A percentile compares a stretch with the other conserved stretches of the same genome.
Evolutionary conservation across 2,113 vertebrate species (phyloP).

Genomic region (Cairina moschata): DNA sequence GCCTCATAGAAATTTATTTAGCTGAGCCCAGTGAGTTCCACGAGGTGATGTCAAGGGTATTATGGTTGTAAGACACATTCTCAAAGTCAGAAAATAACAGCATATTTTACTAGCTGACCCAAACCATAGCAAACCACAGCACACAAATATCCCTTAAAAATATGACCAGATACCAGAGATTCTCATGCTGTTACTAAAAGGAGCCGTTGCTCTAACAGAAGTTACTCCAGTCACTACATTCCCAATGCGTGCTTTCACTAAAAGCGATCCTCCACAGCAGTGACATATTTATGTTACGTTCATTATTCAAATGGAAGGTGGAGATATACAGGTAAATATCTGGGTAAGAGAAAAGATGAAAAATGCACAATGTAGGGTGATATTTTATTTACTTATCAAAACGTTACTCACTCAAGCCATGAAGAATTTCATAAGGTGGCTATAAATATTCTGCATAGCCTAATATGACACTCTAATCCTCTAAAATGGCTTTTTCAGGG

Average conservation of each 20-base stretch:
- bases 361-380: background rate
- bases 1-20: background rate
- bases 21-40: background rate
- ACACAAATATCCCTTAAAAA: background rate
- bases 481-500: background rate
- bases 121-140: background rate
- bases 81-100: background rate
- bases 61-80: background rate
- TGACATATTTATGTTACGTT: background rate
- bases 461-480: background rate
- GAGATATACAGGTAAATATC: background rate
- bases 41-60: background rate
- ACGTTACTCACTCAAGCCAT: background rate
- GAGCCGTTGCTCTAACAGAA: background rate
- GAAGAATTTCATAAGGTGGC: background rate
- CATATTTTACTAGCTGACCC: background rate
- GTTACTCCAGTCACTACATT: background rate
- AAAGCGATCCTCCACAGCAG: background rate
- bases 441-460: background rate
- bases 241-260: background rate
- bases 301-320: too few relatives aligned
- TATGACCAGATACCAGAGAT: background rate
- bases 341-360: background rate
- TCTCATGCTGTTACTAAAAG: background rate
- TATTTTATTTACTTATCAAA: background rate